Base-by-base conservation (phyloP, 2,113 vertebrate genomes). In the Myodes glareolus region DNA sequence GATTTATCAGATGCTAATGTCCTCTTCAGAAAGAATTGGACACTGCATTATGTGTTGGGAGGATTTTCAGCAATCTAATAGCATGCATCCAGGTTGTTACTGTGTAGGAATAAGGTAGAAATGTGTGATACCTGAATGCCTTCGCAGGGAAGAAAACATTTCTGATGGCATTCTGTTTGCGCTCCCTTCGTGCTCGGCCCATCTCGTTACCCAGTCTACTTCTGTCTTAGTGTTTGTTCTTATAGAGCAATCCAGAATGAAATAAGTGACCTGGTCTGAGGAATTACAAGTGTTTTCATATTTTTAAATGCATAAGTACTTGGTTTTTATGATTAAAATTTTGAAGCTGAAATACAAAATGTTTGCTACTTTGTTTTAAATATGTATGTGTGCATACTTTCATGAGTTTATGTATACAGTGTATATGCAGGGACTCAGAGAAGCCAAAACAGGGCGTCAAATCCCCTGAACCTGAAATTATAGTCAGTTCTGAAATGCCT, bases 1-100 rank as follows among this genome's bases (percentile, higher is more conserved):
- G 31, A 55, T 14, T 90, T 85, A 93, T 77, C 96, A 72, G 52
- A 47, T 97, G 84, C 88, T 96, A 68, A 92, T 45, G 50, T 81
- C 72, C 17, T 29, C 6, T 90, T 96, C 42, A 93, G 31, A 4
- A 0, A 96, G 85, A 97, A 1, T 87, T 95, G 25, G 92, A 2
- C 80, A 25, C 19, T 70, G 39, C 47, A 29, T 68, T 73, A 25
- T 81, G 23, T 93, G 31, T 91, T 84, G 88, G 19, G 27, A 65
- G 42, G 76, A 90, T 52, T 91, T 90, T 76, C 2, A 93, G 52
- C 93, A 88, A 70, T 50, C 50, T 76, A 61, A 39, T 73, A 45
- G 25, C 61, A 80, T 42, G 4, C 52, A 67, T 63, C 78, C 58
- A 75, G 89, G 31, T 82, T 89, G 82, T 12, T 50, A 95, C 23